Conservation (phyloP, 2,888 invertebrate genomes). For the Philopedon plagiatum region DNA sequence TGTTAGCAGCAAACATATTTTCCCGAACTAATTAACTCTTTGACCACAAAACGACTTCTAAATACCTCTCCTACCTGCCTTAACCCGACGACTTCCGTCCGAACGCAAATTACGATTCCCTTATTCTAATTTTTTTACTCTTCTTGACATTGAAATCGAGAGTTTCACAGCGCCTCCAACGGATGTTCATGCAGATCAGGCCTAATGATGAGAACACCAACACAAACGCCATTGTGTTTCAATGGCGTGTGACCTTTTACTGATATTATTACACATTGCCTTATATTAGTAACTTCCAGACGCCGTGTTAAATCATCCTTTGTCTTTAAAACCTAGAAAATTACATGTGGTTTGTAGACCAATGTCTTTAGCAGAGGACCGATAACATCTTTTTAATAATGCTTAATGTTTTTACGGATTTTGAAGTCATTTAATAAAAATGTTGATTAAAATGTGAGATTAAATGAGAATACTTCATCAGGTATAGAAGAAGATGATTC, state of each 20-base stretch:
- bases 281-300: conserved; percentile 68
- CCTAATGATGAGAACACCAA: conserved; percentile 69
- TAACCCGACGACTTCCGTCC: conserved; percentile 30
- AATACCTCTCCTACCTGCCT: conserved; percentile 25
- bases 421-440: neutral
- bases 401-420: neutral
- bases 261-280: conserved; percentile 57
- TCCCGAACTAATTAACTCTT: conserved; percentile 11
- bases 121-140: conserved; percentile 46
- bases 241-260: conserved; percentile 68
- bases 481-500: too few relatives aligned
- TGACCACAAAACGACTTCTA: conserved; percentile 17
- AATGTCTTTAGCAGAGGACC: neutral
- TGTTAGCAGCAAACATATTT: neutral
- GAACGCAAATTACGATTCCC: conserved; percentile 41
- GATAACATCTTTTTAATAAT: neutral
- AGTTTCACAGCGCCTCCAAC: conserved; percentile 62
- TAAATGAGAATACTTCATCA: too few relatives aligned
- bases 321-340: conserved; percentile 23
- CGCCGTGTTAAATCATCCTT: conserved; percentile 58
- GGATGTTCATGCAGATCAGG: conserved; percentile 67
- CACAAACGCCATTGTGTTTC: conserved; percentile 63
- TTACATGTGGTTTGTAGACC: neutral
- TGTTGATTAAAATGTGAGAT: neutral
- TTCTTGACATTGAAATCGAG: conserved; percentile 68